These are phyloP conservation scores for Diaphora mendica DNA, from an alignment of 2,888 invertebrate species.

Conservation along the genomic window DNA sequence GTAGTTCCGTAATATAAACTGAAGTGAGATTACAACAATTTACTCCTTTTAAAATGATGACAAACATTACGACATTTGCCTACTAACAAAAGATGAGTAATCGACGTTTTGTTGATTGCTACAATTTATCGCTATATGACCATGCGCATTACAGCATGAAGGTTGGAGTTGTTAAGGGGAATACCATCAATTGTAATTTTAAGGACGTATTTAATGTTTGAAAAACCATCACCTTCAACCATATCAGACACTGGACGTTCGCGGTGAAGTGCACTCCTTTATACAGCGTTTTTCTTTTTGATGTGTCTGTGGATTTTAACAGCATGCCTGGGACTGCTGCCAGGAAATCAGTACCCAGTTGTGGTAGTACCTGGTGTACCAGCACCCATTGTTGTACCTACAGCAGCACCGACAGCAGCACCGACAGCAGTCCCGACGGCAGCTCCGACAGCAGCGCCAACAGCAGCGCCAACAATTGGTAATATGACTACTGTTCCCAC, in stretches of 20 bases:
- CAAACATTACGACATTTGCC: slow-evolving; percentile 64
- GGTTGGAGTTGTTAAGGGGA: slow-evolving; percentile 82
- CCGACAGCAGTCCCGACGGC: slow-evolving; percentile 62
- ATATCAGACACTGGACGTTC: slow-evolving; percentile 49
- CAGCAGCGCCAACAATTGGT: slow-evolving; percentile 22
- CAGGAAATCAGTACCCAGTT: slow-evolving; percentile 67
- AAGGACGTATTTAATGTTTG: slow-evolving; percentile 80
- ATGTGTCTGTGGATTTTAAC: slow-evolving; percentile 85
- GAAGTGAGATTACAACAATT: slow-evolving; percentile 55
- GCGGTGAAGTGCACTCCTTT: slow-evolving; percentile 34
- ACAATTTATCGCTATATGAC: slow-evolving; percentile 76
- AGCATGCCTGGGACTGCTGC: slow-evolving; percentile 79
- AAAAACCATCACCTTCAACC: slow-evolving; percentile 62
- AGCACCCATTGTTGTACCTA: slow-evolving; percentile 75
- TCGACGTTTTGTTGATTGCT: slow-evolving; percentile 80
- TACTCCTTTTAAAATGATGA: slow-evolving; percentile 57
- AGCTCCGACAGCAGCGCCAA: slow-evolving; percentile 50
- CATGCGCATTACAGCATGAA: slow-evolving; percentile 82
- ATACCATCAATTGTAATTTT: slow-evolving; percentile 75
- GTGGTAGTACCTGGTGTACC: slow-evolving; percentile 76
- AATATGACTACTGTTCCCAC: slow-evolving; percentile 33
- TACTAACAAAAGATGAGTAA: slow-evolving; percentile 71
- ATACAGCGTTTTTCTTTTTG: slow-evolving; percentile 6
- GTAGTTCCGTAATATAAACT: slow-evolving; percentile 25
- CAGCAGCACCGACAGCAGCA: slow-evolving; percentile 60